Conservation (phyloP, 2,888 invertebrate genomes). For the Flexamia atlantica region DNA sequence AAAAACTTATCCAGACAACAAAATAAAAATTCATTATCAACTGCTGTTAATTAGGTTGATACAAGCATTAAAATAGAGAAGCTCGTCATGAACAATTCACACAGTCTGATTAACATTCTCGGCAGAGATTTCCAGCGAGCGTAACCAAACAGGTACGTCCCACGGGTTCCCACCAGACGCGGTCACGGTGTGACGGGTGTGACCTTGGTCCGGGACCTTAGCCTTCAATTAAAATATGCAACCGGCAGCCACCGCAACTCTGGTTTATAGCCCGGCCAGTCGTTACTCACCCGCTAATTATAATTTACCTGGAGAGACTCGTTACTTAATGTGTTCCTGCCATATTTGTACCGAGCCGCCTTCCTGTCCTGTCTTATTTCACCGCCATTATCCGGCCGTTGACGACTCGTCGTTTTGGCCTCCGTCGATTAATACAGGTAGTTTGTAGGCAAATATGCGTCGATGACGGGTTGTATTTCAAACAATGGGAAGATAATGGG, state of each 20-base stretch:
- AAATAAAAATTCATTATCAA: background rate
- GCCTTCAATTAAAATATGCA: conserved; percentile 58
- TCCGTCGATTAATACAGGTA: conserved; percentile 6
- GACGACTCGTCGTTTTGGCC: conserved; percentile 15
- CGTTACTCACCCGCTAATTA: conserved; percentile 45
- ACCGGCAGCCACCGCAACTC: conserved; percentile 11
- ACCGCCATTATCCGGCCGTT: conserved; percentile 22
- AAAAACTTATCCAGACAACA: background rate
- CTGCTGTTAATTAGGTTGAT: conserved; percentile 8
- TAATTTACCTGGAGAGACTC: conserved; percentile 39
- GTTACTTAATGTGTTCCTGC: conserved; percentile 37
- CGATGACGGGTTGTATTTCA: background rate
- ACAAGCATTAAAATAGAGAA: background rate
- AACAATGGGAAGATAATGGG: background rate
- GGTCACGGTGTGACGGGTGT: conserved; percentile 38
- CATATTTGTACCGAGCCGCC: conserved; percentile 27
- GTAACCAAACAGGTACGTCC: conserved; percentile 24
- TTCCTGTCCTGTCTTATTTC: conserved; percentile 30
- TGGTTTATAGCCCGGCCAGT: conserved; percentile 28
- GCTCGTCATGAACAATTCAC: background rate
- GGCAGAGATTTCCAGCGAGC: conserved; percentile 30
- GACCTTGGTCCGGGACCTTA: conserved; percentile 43
- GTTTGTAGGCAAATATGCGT: conserved; percentile 33
- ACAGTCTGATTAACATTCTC: conserved; percentile 33
- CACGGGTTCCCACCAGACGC: conserved; percentile 4